Conservation (phyloP, 2,888 invertebrate species). For the Ophion slaviceki region DNA sequence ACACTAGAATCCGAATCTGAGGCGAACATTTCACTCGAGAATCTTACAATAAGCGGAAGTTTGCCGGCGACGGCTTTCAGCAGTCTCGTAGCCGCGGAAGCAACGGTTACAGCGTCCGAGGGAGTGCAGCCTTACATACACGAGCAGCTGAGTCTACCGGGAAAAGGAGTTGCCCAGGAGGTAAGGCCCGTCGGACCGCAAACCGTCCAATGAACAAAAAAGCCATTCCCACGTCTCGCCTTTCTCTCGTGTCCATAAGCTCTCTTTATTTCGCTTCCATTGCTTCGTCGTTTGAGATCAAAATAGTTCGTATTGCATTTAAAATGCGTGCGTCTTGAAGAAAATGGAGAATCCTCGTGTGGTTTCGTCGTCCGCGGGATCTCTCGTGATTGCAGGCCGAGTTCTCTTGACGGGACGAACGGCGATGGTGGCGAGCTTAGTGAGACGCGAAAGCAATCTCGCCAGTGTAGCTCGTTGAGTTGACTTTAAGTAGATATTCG, state of each 20-base stretch:
- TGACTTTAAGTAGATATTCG: constrained; percentile 69
- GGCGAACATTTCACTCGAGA: constrained; percentile 80
- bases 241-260: constrained; percentile 40
- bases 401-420: constrained; percentile 47
- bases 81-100: constrained; percentile 82
- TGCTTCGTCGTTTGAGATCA: constrained; percentile 63
- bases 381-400: constrained; percentile 5
- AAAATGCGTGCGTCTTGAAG: constrained; percentile 12
- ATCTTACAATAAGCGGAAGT: constrained; percentile 79
- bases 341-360: background rate
- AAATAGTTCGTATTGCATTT: constrained; percentile 28
- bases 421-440: constrained; percentile 44
- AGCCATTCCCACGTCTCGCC: background rate
- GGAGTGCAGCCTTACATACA: constrained; percentile 76
- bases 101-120: constrained; percentile 73
- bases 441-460: constrained; percentile 55
- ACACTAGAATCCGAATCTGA: constrained; percentile 83
- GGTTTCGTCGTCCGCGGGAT: constrained; percentile 6
- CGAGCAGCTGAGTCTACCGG: constrained; percentile 80
- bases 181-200: constrained; percentile 78
- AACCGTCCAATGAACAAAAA: background rate
- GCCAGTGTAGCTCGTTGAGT: constrained; percentile 53
- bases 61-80: constrained; percentile 84
- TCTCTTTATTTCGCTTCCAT: constrained; percentile 39
- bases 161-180: constrained; percentile 83